A percentile compares a stretch with the other conserved stretches of the same genome.
phyloP scores from a whole-genome alignment of 1,140 invertebrate species.

The Orchestia grillus region DNA sequence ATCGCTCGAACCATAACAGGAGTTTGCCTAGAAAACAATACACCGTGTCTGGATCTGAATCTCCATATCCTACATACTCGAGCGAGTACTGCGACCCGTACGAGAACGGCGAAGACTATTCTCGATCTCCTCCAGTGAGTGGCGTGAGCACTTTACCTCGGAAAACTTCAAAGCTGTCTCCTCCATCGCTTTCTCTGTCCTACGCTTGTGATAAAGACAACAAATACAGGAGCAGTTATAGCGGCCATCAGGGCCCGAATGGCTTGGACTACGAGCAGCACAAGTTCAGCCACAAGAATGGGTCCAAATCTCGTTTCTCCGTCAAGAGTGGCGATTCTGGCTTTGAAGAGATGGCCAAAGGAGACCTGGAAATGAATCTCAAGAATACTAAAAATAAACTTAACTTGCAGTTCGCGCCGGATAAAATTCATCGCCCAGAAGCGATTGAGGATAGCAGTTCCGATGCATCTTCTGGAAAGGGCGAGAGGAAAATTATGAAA shows the following conservation, averaged over 20 bases:
- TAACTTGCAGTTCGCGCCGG: slow-evolving; percentile 17
- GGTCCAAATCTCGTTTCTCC: neutral
- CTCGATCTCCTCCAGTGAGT: slow-evolving; percentile 4
- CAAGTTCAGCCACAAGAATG: slow-evolving; percentile 39
- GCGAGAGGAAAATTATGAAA: neutral
- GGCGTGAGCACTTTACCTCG: slow-evolving; percentile 12
- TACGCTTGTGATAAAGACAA: slow-evolving; percentile 40
- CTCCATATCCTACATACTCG: slow-evolving; percentile 30
- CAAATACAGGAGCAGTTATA: slow-evolving; percentile 12
- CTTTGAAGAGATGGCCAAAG: slow-evolving; percentile 50
- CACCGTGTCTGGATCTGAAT: neutral
- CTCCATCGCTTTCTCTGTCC: slow-evolving; percentile 13
- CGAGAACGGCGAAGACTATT: neutral
- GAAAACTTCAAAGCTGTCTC: slow-evolving; percentile 31
- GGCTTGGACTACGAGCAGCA: slow-evolving; percentile 29
- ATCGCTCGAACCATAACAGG: slow-evolving; percentile 11
- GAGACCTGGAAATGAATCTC: slow-evolving; percentile 35
- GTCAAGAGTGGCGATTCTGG: slow-evolving; percentile 44
- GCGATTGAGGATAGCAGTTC: neutral
- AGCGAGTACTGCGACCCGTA: neutral
- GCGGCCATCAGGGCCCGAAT: neutral
- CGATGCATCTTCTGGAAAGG: neutral
- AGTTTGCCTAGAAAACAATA: slow-evolving; percentile 22
- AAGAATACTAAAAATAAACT: slow-evolving; percentile 44
- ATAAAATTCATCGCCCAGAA: slow-evolving; percentile 39